These are phyloP conservation scores for Takifugu rubripes DNA, from an alignment of 2,797 vertebrate species.

Conservation along the genomic window DNA sequence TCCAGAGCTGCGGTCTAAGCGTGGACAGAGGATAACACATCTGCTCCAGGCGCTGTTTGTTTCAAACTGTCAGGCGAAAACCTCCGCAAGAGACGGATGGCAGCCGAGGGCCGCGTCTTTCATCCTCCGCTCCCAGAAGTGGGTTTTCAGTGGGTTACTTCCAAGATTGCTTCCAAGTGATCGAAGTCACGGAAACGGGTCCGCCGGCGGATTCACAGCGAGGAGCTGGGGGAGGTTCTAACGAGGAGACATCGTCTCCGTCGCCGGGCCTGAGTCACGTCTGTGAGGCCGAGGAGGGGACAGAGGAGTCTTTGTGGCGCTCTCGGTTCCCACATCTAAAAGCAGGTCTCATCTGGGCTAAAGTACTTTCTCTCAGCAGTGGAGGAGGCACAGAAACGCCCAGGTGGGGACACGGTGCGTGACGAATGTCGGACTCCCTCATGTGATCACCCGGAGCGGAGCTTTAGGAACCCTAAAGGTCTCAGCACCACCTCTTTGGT, in stretches of 20 bases:
- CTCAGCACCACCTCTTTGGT: not conserved
- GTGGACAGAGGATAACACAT: slow-evolving; percentile 15
- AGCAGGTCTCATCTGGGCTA: slow-evolving; percentile 40
- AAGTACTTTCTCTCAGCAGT: slow-evolving; percentile 19
- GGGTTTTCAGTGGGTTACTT: not conserved
- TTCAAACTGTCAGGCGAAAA: slow-evolving; percentile 32
- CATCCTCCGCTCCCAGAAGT: not conserved
- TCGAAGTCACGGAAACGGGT: not conserved
- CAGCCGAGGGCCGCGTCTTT: not conserved
- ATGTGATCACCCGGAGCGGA: too few relatives aligned
- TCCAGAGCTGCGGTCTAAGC: slow-evolving; percentile 17
- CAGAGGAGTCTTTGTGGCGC: slow-evolving; percentile 60
- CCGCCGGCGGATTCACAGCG: slow-evolving; percentile 10
- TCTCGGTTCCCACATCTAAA: slow-evolving; percentile 37
- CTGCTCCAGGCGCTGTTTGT: slow-evolving; percentile 24
- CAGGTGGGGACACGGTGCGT: too few relatives aligned
- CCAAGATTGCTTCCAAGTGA: slow-evolving; percentile 3
- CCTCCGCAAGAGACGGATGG: slow-evolving; percentile 14
- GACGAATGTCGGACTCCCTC: too few relatives aligned
- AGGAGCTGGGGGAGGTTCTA: slow-evolving; percentile 25
- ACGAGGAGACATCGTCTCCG: slow-evolving; percentile 48
- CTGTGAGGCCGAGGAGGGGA: slow-evolving; percentile 48
- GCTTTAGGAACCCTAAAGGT: not conserved
- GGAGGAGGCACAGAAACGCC: slow-evolving; percentile 5
- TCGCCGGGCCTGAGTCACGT: slow-evolving; percentile 61